Conservation (phyloP, 1,140 invertebrate species). For the Orchestia grillus region DNA sequence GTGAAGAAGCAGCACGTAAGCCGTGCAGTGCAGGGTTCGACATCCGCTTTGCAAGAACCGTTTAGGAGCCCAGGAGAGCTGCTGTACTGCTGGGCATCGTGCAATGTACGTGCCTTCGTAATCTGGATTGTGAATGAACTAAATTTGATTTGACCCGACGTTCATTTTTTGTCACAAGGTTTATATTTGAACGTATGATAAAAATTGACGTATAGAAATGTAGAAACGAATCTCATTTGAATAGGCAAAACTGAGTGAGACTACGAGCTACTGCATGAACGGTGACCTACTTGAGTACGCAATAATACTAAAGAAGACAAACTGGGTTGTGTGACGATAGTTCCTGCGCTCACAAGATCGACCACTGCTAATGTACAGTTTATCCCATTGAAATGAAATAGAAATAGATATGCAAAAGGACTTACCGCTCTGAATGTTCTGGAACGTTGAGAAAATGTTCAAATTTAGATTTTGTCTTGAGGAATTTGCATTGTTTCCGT, state of each 20-base stretch:
- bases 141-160: too few relatives aligned
- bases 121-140: too few relatives aligned
- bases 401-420: neutral
- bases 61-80: neutral
- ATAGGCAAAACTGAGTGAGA: too few relatives aligned
- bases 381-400: neutral
- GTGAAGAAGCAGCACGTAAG: neutral
- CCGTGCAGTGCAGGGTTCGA: neutral
- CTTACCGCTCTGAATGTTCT: neutral
- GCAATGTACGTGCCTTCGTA: neutral
- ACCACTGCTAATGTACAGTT: neutral
- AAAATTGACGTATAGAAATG: too few relatives aligned
- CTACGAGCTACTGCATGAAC: too few relatives aligned
- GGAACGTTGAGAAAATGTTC: neutral
- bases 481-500: neutral
- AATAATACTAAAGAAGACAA: neutral
- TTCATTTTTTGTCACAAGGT: too few relatives aligned
- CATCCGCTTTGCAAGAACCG: neutral
- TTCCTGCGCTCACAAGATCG: neutral
- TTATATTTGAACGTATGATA: too few relatives aligned
- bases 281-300: too few relatives aligned
- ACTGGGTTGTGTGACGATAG: neutral
- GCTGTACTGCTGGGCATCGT: neutral
- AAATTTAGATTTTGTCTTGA: neutral
- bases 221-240: too few relatives aligned